Evolutionary conservation across 1,140 invertebrate species (phyloP), one percentile per base, ranked within the genome.

Genomic region (Onthophagus taurus): DNA sequence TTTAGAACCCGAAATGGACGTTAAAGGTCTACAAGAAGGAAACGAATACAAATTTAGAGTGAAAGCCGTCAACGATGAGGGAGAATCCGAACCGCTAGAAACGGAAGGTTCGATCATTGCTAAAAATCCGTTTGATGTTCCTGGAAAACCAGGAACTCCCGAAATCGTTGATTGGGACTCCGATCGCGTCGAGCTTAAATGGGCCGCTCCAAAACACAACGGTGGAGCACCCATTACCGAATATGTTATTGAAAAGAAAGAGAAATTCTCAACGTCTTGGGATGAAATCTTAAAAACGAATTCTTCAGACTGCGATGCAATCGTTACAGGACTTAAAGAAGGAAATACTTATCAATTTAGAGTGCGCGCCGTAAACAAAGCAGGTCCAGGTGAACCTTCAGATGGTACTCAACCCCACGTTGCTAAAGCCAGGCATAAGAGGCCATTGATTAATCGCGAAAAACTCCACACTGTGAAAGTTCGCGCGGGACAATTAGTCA

Each of bases 41-140:
- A 89, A 96, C 61, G 86, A 93, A 57, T 98, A 98, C 67, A 81
- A 94, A 65, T 98, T 97, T 72, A 77, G 94, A 50, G 93, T 99
- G 0, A 94, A 88, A 60, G 95, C 96, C n/a, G 77, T 97, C 31
- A 99, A 99, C 60, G 89, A 93, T 37, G 92, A 98, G 70, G 97
- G 96, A 3, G 91, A 95, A 69, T 95, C 92, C 16, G 94, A 98
- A 57, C 91, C 93, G 14, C 62, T 98, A 34, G 84, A 88, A 55
- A 91, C 93, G 9, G 89, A 90, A 29, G 77, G 81, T 58, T 69
- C 81, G 0, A 89, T 83, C 29, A 59, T 82, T 14, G 92, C 93
- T 24, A 97, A 97, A 69, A 96, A 97, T 77, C 92, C 93, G 57
- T 97, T 83, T 63, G 45, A 93, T 63, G 74, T 83, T 42, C 80